Conservation (phyloP, 2,888 invertebrate species). For the Cepaea hortensis region DNA sequence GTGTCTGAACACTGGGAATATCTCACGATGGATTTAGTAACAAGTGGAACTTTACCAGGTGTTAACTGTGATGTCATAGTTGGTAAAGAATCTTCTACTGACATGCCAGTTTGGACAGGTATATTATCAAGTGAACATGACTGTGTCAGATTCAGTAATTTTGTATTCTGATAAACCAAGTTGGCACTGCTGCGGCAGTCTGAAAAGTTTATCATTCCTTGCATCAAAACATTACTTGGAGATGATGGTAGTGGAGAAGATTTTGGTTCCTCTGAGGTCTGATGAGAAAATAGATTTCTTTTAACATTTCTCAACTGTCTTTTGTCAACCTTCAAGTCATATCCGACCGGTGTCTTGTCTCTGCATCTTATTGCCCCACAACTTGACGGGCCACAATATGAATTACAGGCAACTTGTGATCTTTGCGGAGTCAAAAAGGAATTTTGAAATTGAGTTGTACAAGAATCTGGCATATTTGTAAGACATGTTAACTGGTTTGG, state of each 20-base stretch:
- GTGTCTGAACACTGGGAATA: not conserved
- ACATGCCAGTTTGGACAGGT: not conserved
- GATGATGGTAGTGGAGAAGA: not conserved
- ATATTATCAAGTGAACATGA: not conserved
- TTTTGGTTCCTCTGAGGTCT: not conserved
- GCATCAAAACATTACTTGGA: not conserved
- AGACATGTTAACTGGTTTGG: not conserved
- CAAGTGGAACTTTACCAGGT: not conserved
- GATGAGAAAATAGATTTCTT: slow-evolving; percentile 28
- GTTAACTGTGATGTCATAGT: not conserved
- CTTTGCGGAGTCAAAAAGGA: slow-evolving; percentile 32
- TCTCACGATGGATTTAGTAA: not conserved
- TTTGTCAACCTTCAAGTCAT: not conserved
- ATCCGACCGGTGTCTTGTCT: not conserved
- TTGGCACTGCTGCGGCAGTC: not conserved
- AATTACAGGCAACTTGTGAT: slow-evolving; percentile 5
- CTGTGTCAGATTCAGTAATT: not conserved
- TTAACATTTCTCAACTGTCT: not conserved
- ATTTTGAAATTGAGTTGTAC: not conserved
- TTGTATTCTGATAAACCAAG: not conserved
- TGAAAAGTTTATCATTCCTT: slow-evolving; percentile 18
- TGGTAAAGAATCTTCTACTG: not conserved
- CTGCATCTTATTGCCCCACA: not conserved
- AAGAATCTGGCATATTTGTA: not conserved
- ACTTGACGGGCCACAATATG: not conserved